Percentiles rank a stretch among this genome's conserved stretches.
These are phyloP conservation scores for Tanytarsus gracilentus DNA, from an alignment of 2,888 invertebrate genomes.

Conservation along the genomic window DNA sequence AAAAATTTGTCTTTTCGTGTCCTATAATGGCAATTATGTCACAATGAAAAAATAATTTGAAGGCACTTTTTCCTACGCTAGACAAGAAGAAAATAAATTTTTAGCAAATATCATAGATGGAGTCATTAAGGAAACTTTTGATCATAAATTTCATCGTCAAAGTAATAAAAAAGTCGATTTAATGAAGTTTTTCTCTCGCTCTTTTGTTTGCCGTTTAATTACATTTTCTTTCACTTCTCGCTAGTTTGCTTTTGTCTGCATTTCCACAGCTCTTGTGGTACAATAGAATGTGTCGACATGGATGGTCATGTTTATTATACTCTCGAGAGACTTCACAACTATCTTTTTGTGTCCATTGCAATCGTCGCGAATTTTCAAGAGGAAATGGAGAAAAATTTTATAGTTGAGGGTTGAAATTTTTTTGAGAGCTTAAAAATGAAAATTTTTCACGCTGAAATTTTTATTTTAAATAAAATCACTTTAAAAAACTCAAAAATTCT, in stretches of 20 bases:
- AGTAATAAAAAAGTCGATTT: slow-evolving; percentile 27
- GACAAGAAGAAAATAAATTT: not conserved
- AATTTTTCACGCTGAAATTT: too few relatives aligned
- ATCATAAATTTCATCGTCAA: slow-evolving; percentile 23
- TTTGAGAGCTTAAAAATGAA: too few relatives aligned
- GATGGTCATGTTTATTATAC: slow-evolving; percentile 5
- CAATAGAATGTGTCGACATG: slow-evolving; percentile 11
- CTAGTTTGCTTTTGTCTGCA: not conserved
- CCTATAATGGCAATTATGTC: slow-evolving; percentile 9
- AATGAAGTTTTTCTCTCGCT: slow-evolving; percentile 21
- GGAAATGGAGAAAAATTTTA: too few relatives aligned
- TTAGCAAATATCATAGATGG: slow-evolving; percentile 12
- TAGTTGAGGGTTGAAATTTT: too few relatives aligned
- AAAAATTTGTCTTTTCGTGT: not conserved
- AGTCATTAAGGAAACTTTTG: slow-evolving; percentile 26
- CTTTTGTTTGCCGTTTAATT: slow-evolving; percentile 4
- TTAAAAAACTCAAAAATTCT: too few relatives aligned
- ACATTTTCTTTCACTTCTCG: slow-evolving; percentile 11
- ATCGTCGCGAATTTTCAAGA: not conserved
- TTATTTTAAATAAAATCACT: too few relatives aligned
- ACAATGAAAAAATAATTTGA: not conserved
- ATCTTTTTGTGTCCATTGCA: not conserved
- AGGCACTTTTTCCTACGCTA: not conserved
- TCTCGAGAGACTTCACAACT: not conserved
- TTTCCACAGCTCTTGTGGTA: not conserved